These are phyloP conservation scores for Sphecodes monilicornis DNA, from an alignment of 2,888 invertebrate genomes.

Conservation along the genomic window DNA sequence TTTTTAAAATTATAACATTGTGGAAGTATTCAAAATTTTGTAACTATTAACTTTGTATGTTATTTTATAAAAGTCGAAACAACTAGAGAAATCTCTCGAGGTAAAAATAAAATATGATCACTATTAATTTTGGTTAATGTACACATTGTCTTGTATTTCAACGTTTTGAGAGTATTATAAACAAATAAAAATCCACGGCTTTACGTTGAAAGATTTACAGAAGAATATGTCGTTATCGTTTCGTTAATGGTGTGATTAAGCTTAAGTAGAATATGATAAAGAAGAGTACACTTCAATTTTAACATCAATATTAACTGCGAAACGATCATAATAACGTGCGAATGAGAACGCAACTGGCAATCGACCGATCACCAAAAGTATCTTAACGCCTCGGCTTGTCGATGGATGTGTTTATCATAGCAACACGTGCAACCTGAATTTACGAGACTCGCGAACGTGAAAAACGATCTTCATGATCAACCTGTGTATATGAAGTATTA, in stretches of 20 bases:
- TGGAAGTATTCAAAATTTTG: background rate
- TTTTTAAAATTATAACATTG: background rate
- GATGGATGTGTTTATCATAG: conserved; percentile 49
- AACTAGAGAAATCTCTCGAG: background rate
- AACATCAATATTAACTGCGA: conserved; percentile 22
- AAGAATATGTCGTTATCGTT: background rate
- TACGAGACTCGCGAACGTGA: conserved; percentile 37
- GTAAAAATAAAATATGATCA: background rate
- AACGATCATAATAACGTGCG: conserved; percentile 22
- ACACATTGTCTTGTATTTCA: background rate
- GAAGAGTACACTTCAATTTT: background rate
- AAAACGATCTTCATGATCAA: conserved; percentile 44
- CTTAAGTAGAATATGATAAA: background rate
- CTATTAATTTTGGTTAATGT: background rate
- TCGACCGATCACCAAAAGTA: conserved; percentile 31
- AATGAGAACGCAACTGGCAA: conserved; percentile 5
- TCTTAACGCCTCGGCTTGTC: conserved; percentile 35
- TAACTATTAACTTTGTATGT: background rate
- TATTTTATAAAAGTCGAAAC: background rate
- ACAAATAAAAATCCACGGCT: background rate
- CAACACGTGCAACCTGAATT: conserved; percentile 36
- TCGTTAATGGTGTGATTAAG: background rate
- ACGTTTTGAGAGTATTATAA: too few relatives aligned
- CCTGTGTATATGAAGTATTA: conserved; percentile 20
- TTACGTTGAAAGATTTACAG: background rate